These are phyloP conservation scores for Serranus cabrilla DNA, from an alignment of 2,797 vertebrate species.

Conservation along the genomic window DNA sequence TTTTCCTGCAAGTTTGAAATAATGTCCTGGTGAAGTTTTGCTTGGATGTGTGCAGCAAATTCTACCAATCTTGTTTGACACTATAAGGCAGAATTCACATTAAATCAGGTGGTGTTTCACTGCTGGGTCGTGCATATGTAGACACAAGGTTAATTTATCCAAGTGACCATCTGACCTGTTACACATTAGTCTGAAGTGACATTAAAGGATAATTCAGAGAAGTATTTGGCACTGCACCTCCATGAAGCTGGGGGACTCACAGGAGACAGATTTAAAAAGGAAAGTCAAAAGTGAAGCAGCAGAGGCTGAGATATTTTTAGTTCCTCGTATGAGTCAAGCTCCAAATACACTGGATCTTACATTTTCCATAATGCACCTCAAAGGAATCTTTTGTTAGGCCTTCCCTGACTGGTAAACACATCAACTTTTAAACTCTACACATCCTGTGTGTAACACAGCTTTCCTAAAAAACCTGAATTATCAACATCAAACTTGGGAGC, in stretches of 20 bases:
- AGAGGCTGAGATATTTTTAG: not conserved
- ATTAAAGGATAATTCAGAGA: not conserved
- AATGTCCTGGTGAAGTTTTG: no score
- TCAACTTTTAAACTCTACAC: slow-evolving; percentile 2
- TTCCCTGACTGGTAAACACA: not conserved
- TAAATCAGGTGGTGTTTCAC: no score
- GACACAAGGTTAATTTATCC: not conserved
- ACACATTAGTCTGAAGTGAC: not conserved
- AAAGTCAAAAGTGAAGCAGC: not conserved
- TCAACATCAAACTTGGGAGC: no score
- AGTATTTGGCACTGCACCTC: not conserved
- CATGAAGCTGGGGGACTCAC: not conserved
- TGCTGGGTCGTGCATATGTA: not conserved
- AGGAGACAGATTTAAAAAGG: slow-evolving; percentile 6
- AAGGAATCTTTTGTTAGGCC: not conserved
- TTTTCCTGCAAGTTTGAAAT: not conserved
- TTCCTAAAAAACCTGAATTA: no score
- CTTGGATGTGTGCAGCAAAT: not conserved
- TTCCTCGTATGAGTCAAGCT: not conserved
- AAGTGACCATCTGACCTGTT: not conserved
- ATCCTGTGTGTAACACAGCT: not conserved
- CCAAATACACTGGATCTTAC: not conserved
- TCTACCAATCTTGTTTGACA: not conserved
- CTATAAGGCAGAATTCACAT: no score
- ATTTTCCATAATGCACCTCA: not conserved